These are phyloP conservation scores for Apus apus DNA, from an alignment of 2,113 vertebrate genomes.

Conservation along the genomic window DNA sequence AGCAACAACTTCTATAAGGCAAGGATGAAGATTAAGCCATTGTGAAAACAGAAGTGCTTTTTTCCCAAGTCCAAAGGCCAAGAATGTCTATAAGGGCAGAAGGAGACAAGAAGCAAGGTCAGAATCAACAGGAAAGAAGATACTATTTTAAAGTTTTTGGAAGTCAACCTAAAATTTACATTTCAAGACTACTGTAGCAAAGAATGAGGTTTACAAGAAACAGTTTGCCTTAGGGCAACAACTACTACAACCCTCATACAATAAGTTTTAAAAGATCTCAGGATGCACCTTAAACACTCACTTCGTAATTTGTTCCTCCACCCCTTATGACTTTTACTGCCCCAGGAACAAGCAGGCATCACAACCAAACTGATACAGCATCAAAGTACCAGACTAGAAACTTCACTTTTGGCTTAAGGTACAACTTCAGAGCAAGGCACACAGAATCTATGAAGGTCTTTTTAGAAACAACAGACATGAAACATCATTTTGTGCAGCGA, in stretches of 20 bases:
- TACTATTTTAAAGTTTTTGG: not conserved
- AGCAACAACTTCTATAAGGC: not conserved
- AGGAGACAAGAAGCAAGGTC: not conserved
- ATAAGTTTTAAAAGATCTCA: not conserved
- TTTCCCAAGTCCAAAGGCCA: not conserved
- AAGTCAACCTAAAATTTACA: not conserved
- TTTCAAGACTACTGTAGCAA: not conserved
- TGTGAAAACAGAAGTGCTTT: not conserved
- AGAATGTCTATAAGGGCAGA: not conserved
- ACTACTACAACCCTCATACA: not conserved
- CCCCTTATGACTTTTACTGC: not conserved
- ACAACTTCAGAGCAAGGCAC: conserved; percentile 33
- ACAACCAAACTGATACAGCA: not conserved
- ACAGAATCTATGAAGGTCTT: not conserved
- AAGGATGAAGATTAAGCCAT: conserved; percentile 17
- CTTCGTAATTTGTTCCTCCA: not conserved
- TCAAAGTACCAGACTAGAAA: not conserved
- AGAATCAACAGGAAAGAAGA: conserved; percentile 1
- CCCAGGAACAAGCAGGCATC: not conserved
- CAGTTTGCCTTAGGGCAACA: not conserved
- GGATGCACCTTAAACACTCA: not conserved
- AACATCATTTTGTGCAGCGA: not conserved
- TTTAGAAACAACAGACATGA: not conserved
- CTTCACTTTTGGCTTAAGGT: not conserved
- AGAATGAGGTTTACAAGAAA: not conserved